A percentile compares a stretch with the other conserved stretches of the same genome.
These are phyloP conservation scores for Monomorium pharaonis DNA, from an alignment of 1,140 invertebrate genomes.

Conservation along the genomic window DNA sequence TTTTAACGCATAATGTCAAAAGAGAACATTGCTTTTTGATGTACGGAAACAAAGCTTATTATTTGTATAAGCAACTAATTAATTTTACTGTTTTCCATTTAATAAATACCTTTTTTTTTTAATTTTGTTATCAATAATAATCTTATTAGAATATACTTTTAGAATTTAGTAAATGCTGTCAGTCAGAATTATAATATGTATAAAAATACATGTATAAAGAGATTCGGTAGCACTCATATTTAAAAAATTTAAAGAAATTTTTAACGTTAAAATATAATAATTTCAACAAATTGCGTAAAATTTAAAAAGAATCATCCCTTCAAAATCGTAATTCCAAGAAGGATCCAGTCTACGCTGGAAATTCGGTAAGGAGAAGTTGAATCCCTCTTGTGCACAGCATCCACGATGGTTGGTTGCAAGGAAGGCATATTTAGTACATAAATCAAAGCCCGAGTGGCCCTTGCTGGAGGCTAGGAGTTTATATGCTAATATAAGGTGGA, in stretches of 20 bases:
- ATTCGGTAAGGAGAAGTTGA: constrained; percentile 60
- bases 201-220: neutral
- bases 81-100: neutral
- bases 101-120: neutral
- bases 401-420: constrained; percentile 66
- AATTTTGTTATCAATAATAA: neutral
- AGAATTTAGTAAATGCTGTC: neutral
- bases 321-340: constrained; percentile 3
- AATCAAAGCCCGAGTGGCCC: constrained; percentile 82
- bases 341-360: neutral
- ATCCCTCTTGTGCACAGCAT: constrained; percentile 51
- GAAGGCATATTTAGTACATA: constrained; percentile 85
- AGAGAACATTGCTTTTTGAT: neutral
- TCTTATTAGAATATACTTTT: neutral
- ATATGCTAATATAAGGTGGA: constrained; percentile 84
- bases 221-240: neutral
- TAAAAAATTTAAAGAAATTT: neutral
- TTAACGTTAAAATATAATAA: neutral
- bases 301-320: neutral
- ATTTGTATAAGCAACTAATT: neutral
- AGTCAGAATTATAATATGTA: neutral
- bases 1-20: neutral
- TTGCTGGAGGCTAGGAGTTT: constrained; percentile 82
- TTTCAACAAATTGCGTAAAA: neutral
- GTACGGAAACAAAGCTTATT: neutral